Evolutionary conservation across 64 coral and sea anemone species (phyloP).

Genomic region (Actinia tenebrosa): DNA sequence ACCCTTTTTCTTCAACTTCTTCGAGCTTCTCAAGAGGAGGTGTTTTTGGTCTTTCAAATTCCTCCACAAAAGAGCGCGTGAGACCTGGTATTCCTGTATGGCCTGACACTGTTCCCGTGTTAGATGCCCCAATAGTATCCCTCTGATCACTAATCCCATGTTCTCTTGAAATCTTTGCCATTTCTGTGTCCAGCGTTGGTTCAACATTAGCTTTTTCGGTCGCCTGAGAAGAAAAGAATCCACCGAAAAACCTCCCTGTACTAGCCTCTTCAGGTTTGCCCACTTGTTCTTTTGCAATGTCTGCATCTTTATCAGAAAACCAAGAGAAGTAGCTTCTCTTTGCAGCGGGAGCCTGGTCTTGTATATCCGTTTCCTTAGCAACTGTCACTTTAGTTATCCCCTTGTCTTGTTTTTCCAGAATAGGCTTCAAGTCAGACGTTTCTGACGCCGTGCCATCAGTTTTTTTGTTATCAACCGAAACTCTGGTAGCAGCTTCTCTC

Average conservation of each 20-base stretch:
- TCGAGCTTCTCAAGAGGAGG: background rate
- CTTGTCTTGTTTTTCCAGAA: background rate
- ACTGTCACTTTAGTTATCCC: background rate
- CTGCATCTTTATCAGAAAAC: constrained; percentile 17
- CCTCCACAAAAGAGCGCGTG: constrained; percentile 1
- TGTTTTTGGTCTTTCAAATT: constrained; percentile 12
- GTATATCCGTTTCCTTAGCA: background rate
- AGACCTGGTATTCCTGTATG: background rate
- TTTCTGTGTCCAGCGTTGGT: background rate
- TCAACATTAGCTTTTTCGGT: background rate
- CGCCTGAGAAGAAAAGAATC: background rate
- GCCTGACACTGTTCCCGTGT: background rate
- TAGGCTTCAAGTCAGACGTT: background rate
- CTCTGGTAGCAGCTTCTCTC: background rate
- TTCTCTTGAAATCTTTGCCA: constrained; percentile 13
- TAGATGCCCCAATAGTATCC: background rate
- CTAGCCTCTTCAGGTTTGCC: background rate
- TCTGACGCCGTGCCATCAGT: no score
- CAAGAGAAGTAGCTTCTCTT: constrained; percentile 16
- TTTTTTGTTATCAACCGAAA: no score
- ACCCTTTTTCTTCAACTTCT: background rate
- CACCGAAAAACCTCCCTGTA: background rate
- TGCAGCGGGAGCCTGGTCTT: background rate
- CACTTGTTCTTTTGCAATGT: background rate
- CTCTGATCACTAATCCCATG: background rate